Evolutionary conservation across 2,888 invertebrate genomes (phyloP).

Genomic region (Onthophagus sagittarius): DNA sequence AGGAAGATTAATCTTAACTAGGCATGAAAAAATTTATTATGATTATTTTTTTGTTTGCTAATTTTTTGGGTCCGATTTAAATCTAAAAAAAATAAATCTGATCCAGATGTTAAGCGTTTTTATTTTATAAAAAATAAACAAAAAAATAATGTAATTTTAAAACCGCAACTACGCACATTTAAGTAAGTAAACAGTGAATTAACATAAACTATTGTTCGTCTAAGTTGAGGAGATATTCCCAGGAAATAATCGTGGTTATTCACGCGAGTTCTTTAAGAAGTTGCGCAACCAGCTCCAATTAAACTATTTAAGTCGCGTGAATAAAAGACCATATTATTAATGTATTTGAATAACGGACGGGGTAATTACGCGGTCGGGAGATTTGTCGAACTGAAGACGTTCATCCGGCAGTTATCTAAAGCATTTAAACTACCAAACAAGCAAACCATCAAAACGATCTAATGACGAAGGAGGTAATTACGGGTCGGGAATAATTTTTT

Average conservation of each 20-base stretch:
- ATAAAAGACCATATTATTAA: neutral
- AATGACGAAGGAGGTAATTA: slow-evolving; percentile 26
- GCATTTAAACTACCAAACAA: neutral
- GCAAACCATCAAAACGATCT: neutral
- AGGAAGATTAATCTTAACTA: slow-evolving; percentile 6
- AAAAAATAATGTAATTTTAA: neutral
- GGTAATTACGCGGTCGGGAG: neutral
- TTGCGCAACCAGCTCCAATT: neutral
- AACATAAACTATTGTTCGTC: neutral
- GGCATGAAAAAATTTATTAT: neutral
- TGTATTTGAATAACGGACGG: neutral
- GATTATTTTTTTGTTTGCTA: neutral
- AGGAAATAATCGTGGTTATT: neutral
- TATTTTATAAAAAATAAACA: neutral
- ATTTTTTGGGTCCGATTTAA: neutral
- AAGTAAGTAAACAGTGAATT: neutral
- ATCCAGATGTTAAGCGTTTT: neutral
- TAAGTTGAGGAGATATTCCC: neutral
- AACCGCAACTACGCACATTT: neutral
- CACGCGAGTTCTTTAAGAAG: neutral
- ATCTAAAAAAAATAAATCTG: neutral
- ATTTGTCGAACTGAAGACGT: neutral
- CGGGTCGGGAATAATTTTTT: slow-evolving; percentile 33
- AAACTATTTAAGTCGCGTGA: neutral
- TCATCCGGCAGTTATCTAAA: neutral